Conservation (phyloP, 1,140 invertebrate genomes). For the Euwallacea fornicatus region DNA sequence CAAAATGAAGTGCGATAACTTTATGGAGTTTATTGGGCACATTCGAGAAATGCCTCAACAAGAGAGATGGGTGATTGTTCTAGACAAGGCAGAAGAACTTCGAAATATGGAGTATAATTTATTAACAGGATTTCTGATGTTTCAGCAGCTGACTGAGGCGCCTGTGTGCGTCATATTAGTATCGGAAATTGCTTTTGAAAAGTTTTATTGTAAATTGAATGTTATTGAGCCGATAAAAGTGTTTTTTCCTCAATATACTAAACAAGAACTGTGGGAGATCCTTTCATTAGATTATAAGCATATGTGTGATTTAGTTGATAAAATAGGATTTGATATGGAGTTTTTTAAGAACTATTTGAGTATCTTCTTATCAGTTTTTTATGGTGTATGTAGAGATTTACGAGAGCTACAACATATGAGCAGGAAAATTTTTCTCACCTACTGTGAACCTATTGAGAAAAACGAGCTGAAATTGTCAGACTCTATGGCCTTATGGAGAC, state of each 20-base stretch:
- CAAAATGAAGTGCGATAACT: conserved; percentile 66
- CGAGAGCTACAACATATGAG: conserved; percentile 76
- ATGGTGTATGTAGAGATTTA: conserved; percentile 77
- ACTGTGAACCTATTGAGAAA: conserved; percentile 71
- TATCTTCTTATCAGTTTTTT: conserved; percentile 79
- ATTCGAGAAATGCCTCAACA: conserved; percentile 54
- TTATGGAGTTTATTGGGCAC: conserved; percentile 70
- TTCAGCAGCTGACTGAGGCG: conserved; percentile 71
- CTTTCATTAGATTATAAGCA: conserved; percentile 58
- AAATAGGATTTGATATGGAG: conserved; percentile 58
- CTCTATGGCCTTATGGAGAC: conserved; percentile 71
- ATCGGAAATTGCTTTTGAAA: conserved; percentile 78
- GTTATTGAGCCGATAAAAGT: conserved; percentile 73
- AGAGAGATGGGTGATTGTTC: conserved; percentile 63
- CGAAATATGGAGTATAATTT: conserved; percentile 72
- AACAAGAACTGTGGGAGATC: conserved; percentile 75
- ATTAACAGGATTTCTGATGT: conserved; percentile 67
- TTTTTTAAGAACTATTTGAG: conserved; percentile 80
- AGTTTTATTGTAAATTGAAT: conserved; percentile 71
- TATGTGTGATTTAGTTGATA: conserved; percentile 46
- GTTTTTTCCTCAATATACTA: conserved; percentile 80
- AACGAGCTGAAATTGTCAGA: conserved; percentile 63
- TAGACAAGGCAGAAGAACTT: conserved; percentile 80
- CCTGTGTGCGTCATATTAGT: conserved; percentile 78
- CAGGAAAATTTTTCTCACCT: conserved; percentile 69